Base-by-base conservation (phyloP, 2,888 invertebrate genomes). In the Allygus modestus region DNA sequence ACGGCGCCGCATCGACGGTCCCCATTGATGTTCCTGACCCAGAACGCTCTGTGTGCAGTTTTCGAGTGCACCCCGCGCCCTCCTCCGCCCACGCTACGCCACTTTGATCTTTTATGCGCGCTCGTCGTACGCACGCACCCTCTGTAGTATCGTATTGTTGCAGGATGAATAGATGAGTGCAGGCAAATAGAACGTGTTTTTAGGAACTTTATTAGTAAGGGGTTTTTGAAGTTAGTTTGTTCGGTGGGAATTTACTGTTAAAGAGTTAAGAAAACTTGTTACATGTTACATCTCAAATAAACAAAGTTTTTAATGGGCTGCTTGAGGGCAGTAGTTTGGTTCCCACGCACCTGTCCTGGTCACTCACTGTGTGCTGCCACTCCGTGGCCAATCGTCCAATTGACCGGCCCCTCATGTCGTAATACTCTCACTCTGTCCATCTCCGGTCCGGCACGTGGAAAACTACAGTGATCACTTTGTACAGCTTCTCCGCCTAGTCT, bases 11-110 rank as follows among this genome's bases (percentile, higher is more conserved):
- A 12, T 1, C 12, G 46, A 1, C 17, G 46, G 54, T 23, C 12
- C 12, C 31, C 65, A 65, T 65, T 65, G 65, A 65, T 65, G 28
- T 65, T 65, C 65, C 65, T 65, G 65, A 65, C 65, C 65, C 65
- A 65, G 65, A 65, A 65, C 65, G 31, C 20, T 20, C 1, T 65
- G 65, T 58, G 31, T 28, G 65, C 65, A 65, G 65, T 65, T 28
- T 11, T 65, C 28, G 7, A 65, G 65, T 65, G 31, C 28, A 23
- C 54, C 17, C 17, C 65, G 9, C 31, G n/a, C 54, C 65, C 65
- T n/a, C n/a, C n/a, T n/a, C n/a, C n/a, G n/a, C n/a, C n/a, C n/a
- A n/a, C n/a, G n/a, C n/a, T n/a, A n/a, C n/a, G n/a, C n/a, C 65
- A 0, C 65, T 65, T 65, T 65, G 65, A 65, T 65, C 65, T 65